A percentile compares a stretch with the other conserved stretches of the same genome.
These are phyloP conservation scores for Mesoclemmys tuberculata DNA, from an alignment of 2,113 vertebrate species.

Conservation along the genomic window DNA sequence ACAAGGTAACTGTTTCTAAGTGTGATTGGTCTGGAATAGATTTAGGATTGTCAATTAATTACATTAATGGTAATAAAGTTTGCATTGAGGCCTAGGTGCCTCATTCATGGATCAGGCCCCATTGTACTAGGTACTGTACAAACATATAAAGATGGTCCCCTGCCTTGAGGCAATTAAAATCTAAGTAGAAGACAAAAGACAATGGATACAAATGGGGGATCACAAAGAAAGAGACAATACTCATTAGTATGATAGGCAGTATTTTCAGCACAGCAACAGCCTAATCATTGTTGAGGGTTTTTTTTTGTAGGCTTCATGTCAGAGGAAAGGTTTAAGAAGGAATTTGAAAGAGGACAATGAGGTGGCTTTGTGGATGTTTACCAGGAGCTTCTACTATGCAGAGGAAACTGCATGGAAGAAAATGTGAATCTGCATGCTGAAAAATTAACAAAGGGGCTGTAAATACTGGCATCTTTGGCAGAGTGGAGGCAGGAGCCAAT, in stretches of 20 bases:
- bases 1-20: constrained; percentile 11
- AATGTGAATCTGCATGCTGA: background rate
- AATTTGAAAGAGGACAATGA: background rate
- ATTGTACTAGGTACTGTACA: background rate
- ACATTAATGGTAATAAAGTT: constrained; percentile 21
- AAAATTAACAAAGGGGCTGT: background rate
- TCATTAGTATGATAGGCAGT: background rate
- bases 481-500: background rate
- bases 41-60: constrained; percentile 36
- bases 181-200: background rate
- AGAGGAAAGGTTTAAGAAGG: background rate
- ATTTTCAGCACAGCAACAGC: background rate
- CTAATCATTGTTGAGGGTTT: background rate
- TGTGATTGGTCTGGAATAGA: constrained; percentile 9
- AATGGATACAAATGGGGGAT: background rate
- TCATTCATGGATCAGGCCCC: constrained; percentile 5
- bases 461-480: background rate
- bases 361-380: background rate
- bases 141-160: background rate
- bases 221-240: constrained; percentile 24
- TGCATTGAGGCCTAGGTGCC: constrained; percentile 8
- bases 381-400: background rate
- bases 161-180: constrained; percentile 21
- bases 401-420: background rate
- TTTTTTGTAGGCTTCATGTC: background rate